Percentiles rank a stretch among this genome's conserved stretches.
Conservation (phyloP, 2,888 invertebrate genomes). For the Drosophila testacea region DNA sequence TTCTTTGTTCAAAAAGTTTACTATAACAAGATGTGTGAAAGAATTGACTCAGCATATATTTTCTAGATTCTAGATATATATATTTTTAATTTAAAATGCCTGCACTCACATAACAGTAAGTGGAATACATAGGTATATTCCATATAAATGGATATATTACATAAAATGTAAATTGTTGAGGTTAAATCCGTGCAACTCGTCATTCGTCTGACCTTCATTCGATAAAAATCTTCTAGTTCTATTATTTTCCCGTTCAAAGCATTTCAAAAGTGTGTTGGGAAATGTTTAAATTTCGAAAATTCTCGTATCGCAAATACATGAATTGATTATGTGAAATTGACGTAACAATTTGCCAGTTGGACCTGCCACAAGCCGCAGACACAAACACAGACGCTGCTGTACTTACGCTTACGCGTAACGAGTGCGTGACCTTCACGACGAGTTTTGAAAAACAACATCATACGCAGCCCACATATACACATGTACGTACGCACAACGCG, state of each 20-base stretch:
- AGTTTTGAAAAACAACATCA: conserved; percentile 66
- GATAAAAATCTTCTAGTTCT: background rate
- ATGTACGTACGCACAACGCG: conserved; percentile 19
- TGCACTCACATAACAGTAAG: too few species aligned
- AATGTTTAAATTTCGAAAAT: background rate
- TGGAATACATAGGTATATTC: too few species aligned
- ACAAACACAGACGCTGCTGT: conserved; percentile 51
- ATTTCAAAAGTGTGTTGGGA: background rate
- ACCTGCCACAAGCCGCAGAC: conserved; percentile 36
- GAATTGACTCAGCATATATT: background rate
- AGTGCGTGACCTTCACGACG: conserved; percentile 71
- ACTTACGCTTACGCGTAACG: conserved; percentile 57
- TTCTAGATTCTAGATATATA: too few species aligned
- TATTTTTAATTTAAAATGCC: too few species aligned
- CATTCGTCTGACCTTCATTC: background rate
- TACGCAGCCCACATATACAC: conserved; percentile 45
- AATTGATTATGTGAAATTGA: conserved; percentile 11
- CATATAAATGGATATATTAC: background rate
- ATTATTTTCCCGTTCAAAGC: background rate
- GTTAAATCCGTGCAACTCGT: background rate
- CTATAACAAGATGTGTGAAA: background rate
- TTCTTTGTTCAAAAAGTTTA: too few species aligned
- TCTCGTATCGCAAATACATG: conserved; percentile 1
- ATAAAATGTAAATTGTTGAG: conserved; percentile 1
- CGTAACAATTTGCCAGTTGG: conserved; percentile 31